Conservation (phyloP, 2,797 vertebrate species). For the Sternotherus odoratus region DNA sequence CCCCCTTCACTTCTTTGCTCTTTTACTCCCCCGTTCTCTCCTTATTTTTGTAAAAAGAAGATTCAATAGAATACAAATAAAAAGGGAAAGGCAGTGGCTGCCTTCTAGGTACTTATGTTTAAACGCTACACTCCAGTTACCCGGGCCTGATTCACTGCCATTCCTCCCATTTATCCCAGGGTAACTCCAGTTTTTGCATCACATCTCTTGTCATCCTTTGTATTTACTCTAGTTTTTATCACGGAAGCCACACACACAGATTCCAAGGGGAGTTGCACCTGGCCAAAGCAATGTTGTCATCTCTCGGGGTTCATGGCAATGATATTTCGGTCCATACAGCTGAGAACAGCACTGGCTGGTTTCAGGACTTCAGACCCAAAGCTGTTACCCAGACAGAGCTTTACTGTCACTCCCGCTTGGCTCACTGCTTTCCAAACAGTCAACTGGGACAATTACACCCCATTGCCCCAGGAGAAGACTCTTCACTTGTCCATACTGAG, state of each 20-base stretch:
- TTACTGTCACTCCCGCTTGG: background rate
- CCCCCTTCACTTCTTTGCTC: background rate
- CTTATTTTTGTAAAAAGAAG: background rate
- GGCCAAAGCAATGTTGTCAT: background rate
- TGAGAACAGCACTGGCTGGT: background rate
- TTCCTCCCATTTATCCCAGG: background rate
- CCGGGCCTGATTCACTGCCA: background rate
- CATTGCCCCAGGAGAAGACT: background rate
- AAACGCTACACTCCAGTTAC: background rate
- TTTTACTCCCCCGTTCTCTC: background rate
- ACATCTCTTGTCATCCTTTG: background rate
- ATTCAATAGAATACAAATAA: background rate
- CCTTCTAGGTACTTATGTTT: background rate
- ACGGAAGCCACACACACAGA: fast-evolving
- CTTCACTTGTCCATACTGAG: background rate
- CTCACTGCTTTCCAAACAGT: background rate
- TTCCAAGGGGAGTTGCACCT: too few relatives aligned
- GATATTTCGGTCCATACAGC: background rate
- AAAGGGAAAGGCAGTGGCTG: background rate
- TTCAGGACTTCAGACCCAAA: background rate
- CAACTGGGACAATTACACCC: background rate
- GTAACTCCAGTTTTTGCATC: background rate
- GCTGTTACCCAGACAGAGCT: background rate
- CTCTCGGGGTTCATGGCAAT: background rate
- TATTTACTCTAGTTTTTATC: background rate